Conservation (phyloP, 2,888 invertebrate species). For the Tachina fera region DNA sequence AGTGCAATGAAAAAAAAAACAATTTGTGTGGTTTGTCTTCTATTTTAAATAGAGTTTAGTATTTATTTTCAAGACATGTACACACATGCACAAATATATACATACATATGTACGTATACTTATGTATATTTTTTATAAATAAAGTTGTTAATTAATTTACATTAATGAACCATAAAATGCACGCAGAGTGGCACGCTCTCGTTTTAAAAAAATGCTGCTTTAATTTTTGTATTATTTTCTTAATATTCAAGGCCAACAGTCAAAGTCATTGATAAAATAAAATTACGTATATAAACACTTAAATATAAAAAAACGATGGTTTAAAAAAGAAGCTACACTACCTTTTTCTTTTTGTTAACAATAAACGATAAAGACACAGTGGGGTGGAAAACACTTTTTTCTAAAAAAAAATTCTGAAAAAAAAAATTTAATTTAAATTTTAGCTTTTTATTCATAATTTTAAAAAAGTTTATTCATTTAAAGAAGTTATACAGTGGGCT, state of each 20-base stretch:
- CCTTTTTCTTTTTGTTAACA: constrained; percentile 1
- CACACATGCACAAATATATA: too few relatives aligned
- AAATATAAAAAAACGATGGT: constrained; percentile 17
- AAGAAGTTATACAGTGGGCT: too few relatives aligned
- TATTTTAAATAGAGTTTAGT: too few relatives aligned
- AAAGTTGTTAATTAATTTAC: constrained; percentile 44
- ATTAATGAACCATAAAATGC: constrained; percentile 7
- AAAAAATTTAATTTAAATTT: too few relatives aligned
- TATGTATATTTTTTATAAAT: constrained; percentile 6
- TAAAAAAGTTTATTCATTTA: too few relatives aligned
- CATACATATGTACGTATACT: too few relatives aligned
- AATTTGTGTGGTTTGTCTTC: too few relatives aligned
- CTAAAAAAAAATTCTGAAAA: too few relatives aligned
- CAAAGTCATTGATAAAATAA: constrained; percentile 48
- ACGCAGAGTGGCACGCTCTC: neutral
- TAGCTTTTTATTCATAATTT: too few relatives aligned
- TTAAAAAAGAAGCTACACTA: constrained; percentile 16
- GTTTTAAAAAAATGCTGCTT: neutral
- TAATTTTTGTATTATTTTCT: constrained; percentile 22
- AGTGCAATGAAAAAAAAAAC: too few relatives aligned
- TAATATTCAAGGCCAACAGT: constrained; percentile 54
- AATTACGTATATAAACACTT: neutral
- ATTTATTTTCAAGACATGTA: too few relatives aligned
- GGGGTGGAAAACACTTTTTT: neutral
- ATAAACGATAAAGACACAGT: neutral